Conservation (phyloP, 1,140 invertebrate genomes). For the Varroa destructor region DNA sequence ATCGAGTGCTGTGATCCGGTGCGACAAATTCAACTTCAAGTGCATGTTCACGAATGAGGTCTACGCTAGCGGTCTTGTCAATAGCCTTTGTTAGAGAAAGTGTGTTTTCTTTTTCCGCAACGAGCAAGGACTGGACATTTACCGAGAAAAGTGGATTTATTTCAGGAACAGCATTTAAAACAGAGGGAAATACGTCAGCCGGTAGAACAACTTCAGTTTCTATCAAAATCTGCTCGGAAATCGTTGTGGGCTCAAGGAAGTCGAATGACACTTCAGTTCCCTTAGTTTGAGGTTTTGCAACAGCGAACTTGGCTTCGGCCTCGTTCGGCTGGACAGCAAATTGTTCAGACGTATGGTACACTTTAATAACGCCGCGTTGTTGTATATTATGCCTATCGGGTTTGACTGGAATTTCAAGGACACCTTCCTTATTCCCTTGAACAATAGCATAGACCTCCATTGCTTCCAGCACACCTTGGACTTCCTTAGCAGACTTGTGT, state of each 20-base stretch:
- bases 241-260: constrained; percentile 4
- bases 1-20: neutral
- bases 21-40: neutral
- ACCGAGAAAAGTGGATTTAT: neutral
- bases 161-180: neutral
- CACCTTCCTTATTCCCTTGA: constrained; percentile 3
- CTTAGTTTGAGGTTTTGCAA: neutral
- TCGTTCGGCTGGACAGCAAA: constrained; percentile 24
- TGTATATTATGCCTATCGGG: constrained; percentile 23
- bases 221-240: neutral
- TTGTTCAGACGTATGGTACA: constrained; percentile 20
- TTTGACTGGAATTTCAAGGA: neutral
- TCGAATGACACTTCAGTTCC: neutral
- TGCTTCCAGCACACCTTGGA: constrained; percentile 5
- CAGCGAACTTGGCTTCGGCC: neutral
- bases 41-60: neutral
- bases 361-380: constrained; percentile 1
- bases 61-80: no score
- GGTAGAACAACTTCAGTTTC: neutral
- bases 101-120: no score
- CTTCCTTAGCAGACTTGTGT: neutral
- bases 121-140: no score
- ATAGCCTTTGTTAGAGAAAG: no score
- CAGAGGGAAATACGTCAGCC: neutral
- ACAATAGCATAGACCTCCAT: neutral